phyloP scores from a whole-genome alignment of 2,888 invertebrate genomes.

The Salpingus planirostris region DNA sequence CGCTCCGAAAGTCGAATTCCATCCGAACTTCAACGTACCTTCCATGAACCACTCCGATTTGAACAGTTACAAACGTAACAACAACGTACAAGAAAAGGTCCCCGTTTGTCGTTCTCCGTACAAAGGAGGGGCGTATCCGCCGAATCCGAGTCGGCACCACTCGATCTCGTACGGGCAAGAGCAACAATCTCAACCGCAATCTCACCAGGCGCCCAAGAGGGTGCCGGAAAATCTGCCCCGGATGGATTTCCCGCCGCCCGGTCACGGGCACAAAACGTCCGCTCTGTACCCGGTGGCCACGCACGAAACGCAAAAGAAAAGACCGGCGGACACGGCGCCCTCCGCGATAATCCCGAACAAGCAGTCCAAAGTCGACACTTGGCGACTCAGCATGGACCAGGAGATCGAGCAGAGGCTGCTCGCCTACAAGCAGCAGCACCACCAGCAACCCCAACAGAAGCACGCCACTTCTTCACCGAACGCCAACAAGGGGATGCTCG shows the following conservation, averaged over 20 bases:
- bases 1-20: conserved; percentile 70
- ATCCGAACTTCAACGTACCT: conserved; percentile 59
- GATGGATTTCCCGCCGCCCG: too few relatives aligned
- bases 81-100: background rate
- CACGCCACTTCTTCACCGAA: conserved; percentile 6
- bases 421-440: conserved; percentile 34
- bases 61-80: conserved; percentile 6
- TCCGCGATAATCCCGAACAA: conserved; percentile 38
- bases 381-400: conserved; percentile 47
- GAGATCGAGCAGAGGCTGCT: conserved; percentile 48
- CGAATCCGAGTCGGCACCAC: conserved; percentile 23
- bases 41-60: too few relatives aligned
- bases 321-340: conserved; percentile 34
- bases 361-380: conserved; percentile 44
- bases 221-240: too few relatives aligned
- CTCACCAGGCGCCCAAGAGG: too few relatives aligned
- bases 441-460: conserved; percentile 16
- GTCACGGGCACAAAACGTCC: conserved; percentile 18
- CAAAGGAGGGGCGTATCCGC: conserved; percentile 17
- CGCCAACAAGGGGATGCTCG: conserved; percentile 20
- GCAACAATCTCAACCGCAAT: too few relatives aligned
- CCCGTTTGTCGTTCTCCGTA: too few relatives aligned
- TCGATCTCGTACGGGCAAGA: conserved; percentile 25
- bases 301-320: conserved; percentile 29
- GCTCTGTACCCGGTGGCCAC: conserved; percentile 17